Evolutionary conservation across 2,888 invertebrate genomes (phyloP), one percentile per base, ranked within the genome.

Genomic region (Napeogenes sylphis): DNA sequence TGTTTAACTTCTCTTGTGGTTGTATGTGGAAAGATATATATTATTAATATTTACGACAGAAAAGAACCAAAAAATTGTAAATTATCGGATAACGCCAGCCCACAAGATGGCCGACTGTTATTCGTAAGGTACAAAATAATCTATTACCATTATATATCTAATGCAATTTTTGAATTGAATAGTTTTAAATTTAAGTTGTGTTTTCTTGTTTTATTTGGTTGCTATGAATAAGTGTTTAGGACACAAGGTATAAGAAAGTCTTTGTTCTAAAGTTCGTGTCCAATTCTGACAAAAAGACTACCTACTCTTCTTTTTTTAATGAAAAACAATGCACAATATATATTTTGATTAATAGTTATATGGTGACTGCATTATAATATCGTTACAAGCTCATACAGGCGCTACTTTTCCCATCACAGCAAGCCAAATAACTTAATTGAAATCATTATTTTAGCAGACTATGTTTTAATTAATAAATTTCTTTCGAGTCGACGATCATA

Each of bases 41-140:
- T 75, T 77, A 75, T 68, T 75, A 75, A 76, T 68, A 76, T 76
- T 75, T 75, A 76, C 79, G 77, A 80, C 76, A 75, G 71, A 73
- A 80, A 80, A 78, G 80, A 80, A 79, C 74, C 69, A 73, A 82
- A 82, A 81, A 80, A 76, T 80, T 75, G 73, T 79, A 82, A 79
- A 77, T 79, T 84, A 81, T 88, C 88, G 87, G 83, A 87, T 87
- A 90, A 88, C 88, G 90, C 89, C 75, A 89, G 87, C 85, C 89
- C 82, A 88, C 90, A 90, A 90, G 86, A 90, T 90, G 90, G 90
- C 90, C 90, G 90, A 87, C 90, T 86, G 85, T 87, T 89, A 84
- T 87, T 90, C 84, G 88, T 90, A 87, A 89, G 88, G 89, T 89
- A 88, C 82, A 81, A 82, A 83, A 81, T 82, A 80, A 81, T 80